Percentiles rank a stretch among this genome's conserved stretches.
Evolutionary conservation across 2,797 vertebrate genomes (phyloP).

Genomic region (Danio albolineatus): DNA sequence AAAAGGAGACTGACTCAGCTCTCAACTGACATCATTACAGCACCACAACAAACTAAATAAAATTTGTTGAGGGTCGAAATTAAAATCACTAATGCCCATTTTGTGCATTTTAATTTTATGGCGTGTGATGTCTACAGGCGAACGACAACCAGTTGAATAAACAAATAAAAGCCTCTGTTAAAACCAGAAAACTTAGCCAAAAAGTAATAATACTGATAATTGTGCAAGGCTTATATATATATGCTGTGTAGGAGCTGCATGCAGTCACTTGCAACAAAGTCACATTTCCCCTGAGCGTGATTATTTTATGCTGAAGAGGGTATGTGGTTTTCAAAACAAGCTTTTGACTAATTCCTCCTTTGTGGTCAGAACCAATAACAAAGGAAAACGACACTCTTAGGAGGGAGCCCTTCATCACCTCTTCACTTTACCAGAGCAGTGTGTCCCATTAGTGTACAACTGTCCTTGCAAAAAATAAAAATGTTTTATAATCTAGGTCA

Average conservation of each 20-base stretch:
- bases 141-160: constrained; percentile 23
- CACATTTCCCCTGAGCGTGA: constrained; percentile 18
- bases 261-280: too few species aligned
- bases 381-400: constrained; percentile 32
- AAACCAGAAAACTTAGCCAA: not conserved
- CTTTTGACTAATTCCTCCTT: constrained; percentile 14
- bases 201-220: too few species aligned
- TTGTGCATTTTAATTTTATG: constrained; percentile 22
- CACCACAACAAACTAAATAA: not conserved
- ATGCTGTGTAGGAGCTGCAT: not conserved
- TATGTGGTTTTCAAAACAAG: constrained; percentile 15
- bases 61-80: not conserved
- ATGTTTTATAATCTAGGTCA: constrained; percentile 57
- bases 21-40: constrained; percentile 2
- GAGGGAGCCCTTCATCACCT: constrained; percentile 19
- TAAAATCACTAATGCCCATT: not conserved
- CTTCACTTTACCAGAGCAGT: constrained; percentile 45
- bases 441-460: constrained; percentile 16
- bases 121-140: constrained; percentile 3
- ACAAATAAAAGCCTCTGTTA: constrained; percentile 14
- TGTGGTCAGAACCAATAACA: constrained; percentile 38
- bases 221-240: too few species aligned
- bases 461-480: not conserved
- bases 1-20: constrained; percentile 7
- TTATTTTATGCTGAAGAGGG: not conserved